A percentile compares a stretch with the other conserved stretches of the same genome.
Conservation (phyloP, 2,797 vertebrate species). For the Champsocephalus esox region DNA sequence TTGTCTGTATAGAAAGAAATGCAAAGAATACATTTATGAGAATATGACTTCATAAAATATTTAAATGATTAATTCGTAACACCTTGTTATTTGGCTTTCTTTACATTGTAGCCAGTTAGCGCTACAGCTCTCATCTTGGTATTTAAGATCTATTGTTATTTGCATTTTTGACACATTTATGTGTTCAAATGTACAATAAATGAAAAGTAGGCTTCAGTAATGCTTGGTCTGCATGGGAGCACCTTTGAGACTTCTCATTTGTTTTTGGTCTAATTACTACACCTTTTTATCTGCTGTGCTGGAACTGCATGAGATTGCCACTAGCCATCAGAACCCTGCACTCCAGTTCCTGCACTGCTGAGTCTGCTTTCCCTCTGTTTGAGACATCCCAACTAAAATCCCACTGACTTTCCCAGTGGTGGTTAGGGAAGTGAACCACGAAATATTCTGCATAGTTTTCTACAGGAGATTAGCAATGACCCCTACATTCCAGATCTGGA, state of each 20-base stretch:
- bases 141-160: neutral
- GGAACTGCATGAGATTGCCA: neutral
- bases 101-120: slow-evolving; percentile 42
- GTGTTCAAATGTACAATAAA: neutral
- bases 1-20: neutral
- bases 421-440: slow-evolving; percentile 21
- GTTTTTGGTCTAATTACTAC: neutral
- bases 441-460: slow-evolving; percentile 29
- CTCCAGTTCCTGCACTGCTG: slow-evolving; percentile 47
- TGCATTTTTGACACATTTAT: neutral
- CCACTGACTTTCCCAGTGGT: neutral
- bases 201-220: neutral
- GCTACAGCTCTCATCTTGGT: slow-evolving; percentile 17
- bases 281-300: neutral
- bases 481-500: slow-evolving; percentile 71
- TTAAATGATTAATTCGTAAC: slow-evolving; percentile 63
- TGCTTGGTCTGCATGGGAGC: neutral
- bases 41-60: slow-evolving; percentile 46
- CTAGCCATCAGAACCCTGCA: slow-evolving; percentile 67
- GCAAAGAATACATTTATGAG: slow-evolving; percentile 28
- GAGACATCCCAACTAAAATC: neutral
- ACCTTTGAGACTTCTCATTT: neutral
- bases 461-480: slow-evolving; percentile 22
- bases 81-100: neutral
- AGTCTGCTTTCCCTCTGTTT: neutral